A percentile compares a stretch with the other conserved stretches of the same genome.
Evolutionary conservation across 2,113 vertebrate species (phyloP).

Genomic region (Pseudorasbora parva): DNA sequence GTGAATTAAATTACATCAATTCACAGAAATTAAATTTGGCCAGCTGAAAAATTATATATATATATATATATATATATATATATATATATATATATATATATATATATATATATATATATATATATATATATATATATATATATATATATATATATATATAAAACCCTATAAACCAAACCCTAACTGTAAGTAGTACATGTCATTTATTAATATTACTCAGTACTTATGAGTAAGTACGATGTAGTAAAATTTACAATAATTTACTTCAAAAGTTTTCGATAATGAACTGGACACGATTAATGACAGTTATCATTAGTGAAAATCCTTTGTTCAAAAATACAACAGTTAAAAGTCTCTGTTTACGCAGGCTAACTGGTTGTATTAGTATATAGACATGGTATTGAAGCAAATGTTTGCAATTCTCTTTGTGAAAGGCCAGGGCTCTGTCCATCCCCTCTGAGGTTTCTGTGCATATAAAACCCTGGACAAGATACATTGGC

Average conservation of each 20-base stretch:
- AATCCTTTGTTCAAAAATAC: conserved; percentile 49
- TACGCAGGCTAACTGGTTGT: conserved; percentile 10
- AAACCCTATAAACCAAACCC: too few species aligned
- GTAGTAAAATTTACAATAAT: background rate
- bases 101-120: too few species aligned
- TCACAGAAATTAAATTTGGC: too few species aligned
- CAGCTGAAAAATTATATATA: too few species aligned
- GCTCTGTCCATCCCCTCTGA: conserved; percentile 1
- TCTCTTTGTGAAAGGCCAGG: conserved; percentile 51
- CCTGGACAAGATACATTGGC: conserved; percentile 59
- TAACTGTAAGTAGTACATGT: too few species aligned
- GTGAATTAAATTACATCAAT: too few species aligned
- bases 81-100: too few species aligned
- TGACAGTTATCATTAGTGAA: conserved; percentile 36
- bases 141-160: too few species aligned
- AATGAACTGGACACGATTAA: conserved; percentile 20
- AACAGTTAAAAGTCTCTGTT: conserved; percentile 45
- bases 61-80: too few species aligned
- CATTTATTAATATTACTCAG: too few species aligned
- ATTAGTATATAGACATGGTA: conserved; percentile 27
- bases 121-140: too few species aligned
- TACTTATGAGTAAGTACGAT: too few species aligned
- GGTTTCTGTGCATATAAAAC: conserved; percentile 49
- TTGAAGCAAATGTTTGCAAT: conserved; percentile 39
- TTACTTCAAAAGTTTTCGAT: background rate